phyloP scores from a whole-genome alignment of 1,140 invertebrate genomes.

The Dolichoris vasculosae region DNA sequence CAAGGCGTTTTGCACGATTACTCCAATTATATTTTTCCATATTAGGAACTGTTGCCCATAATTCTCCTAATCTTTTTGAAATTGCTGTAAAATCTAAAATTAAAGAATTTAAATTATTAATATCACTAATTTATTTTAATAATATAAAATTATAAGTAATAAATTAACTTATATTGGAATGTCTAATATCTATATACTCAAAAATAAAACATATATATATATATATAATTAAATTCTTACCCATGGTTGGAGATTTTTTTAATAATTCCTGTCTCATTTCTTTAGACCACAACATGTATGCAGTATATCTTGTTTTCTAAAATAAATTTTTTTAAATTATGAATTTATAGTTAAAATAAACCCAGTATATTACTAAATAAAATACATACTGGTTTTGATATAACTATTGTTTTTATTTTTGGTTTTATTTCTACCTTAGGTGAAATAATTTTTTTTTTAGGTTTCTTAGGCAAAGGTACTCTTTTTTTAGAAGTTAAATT shows the following conservation, averaged over 20 bases:
- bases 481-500: conserved; percentile 26
- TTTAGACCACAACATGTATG: conserved; percentile 93
- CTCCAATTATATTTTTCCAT: conserved; percentile 82
- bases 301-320: conserved; percentile 87
- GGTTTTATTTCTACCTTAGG: conserved; percentile 63
- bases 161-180: too few relatives aligned
- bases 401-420: conserved; percentile 29
- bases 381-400: conserved; percentile 78
- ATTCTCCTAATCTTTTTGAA: conserved; percentile 86
- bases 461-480: conserved; percentile 23
- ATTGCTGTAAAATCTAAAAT: conserved; percentile 84
- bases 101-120: conserved; percentile 9
- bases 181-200: neutral
- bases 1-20: conserved; percentile 82
- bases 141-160: too few relatives aligned
- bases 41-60: conserved; percentile 86
- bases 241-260: conserved; percentile 84
- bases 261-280: conserved; percentile 85
- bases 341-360: conserved; percentile 13
- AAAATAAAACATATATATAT: neutral
- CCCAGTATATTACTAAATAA: conserved; percentile 7
- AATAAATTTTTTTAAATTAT: conserved; percentile 55
- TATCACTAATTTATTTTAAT: neutral
- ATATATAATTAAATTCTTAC: conserved; percentile 66
- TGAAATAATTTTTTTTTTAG: conserved; percentile 26